Conservation (phyloP, 1,140 invertebrate species). For the Formica selysi region DNA sequence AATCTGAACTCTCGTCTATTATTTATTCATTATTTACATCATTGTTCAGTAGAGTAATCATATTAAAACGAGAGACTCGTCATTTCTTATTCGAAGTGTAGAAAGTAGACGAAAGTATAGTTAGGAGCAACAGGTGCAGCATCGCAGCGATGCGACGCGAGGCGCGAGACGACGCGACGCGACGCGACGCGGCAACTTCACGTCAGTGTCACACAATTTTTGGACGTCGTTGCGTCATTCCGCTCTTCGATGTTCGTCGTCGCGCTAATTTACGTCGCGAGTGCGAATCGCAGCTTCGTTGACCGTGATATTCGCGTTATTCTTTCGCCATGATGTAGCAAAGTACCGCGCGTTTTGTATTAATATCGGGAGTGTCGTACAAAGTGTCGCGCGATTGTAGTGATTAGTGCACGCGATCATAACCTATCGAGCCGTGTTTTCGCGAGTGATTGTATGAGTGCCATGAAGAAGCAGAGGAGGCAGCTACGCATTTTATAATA, state of each 20-base stretch:
- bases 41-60: not conserved
- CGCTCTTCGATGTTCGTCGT: too few relatives aligned
- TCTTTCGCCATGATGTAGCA: not conserved
- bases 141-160: not conserved
- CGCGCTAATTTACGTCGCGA: too few relatives aligned
- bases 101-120: conserved; percentile 3
- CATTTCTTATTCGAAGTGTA: not conserved
- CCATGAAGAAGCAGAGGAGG: not conserved
- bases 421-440: not conserved
- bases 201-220: too few relatives aligned
- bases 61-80: too few relatives aligned
- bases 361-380: not conserved
- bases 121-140: conserved; percentile 36
- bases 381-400: not conserved
- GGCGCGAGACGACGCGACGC: too few relatives aligned
- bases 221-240: too few relatives aligned
- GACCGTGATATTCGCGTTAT: not conserved
- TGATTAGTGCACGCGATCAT: not conserved
- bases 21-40: not conserved
- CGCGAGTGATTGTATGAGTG: not conserved
- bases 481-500: not conserved
- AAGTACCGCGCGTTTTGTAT: not conserved
- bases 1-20: not conserved
- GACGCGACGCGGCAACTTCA: too few relatives aligned
- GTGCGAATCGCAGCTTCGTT: not conserved